Base-by-base conservation (phyloP, 2,888 invertebrate genomes). In the Rhingia campestris region DNA sequence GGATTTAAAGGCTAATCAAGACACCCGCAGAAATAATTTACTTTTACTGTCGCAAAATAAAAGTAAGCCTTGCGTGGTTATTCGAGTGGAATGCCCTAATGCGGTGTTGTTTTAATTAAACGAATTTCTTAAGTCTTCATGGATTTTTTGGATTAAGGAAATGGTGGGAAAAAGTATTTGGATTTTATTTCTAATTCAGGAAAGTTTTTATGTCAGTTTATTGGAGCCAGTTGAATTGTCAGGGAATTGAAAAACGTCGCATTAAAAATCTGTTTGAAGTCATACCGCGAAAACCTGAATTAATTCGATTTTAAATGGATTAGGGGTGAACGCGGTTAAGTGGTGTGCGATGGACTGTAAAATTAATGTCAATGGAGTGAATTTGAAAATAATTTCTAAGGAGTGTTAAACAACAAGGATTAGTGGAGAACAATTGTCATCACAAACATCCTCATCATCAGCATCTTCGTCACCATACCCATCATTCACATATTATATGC, bases 31-130 rank as follows among this genome's bases (percentile, higher is more conserved):
- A 72, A 77, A 77, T 76, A 81, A 81, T 77, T 81, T 81, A 77
- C 72, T 77, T 77, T 77, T 77, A 81, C 72, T 81, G 66, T 64
- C 53, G 56, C 41, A 39, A 49, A 49, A 35, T 39, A 4, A 10
- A 47, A 12, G 14, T 56, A 58, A 41, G 43, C 45, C 43, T 43
- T 51, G 43, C 64, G 41, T 56, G 72, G 61, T 64, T 75, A 75
- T 41, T 47, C 64, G 9, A 39, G 54, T 30, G 77, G 77, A 77
- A 81, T 72, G 59, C 47, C 33, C 66, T 72, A 81, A 77, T 81
- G 77, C 81, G 76, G 66, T 81, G 81, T 81, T 81, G 72, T 81
- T 81, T 81, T 72, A 72, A 72, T 77, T 81, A 72, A 76, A 81
- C 59, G 81, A 76, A 61, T 81, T 59, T 49, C 53, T n/a, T 47